Conservation (phyloP, 2,797 vertebrate species). For the Rallus crepitans region DNA sequence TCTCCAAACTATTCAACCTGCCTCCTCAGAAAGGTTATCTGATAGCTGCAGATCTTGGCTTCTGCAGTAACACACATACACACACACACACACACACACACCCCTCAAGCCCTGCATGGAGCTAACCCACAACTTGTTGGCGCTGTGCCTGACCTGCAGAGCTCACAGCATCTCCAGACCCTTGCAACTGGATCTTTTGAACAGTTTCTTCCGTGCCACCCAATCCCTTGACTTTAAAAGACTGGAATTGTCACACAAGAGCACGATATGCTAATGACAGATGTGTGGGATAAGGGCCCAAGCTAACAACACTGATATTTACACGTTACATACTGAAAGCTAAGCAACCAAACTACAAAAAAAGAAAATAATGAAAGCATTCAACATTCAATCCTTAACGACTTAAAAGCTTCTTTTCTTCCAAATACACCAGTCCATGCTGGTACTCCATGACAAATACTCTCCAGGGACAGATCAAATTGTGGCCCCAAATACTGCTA, state of each 20-base stretch:
- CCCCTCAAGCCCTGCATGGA: fast-evolving
- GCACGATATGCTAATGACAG: background rate
- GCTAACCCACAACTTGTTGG: background rate
- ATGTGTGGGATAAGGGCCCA: background rate
- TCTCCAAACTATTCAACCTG: background rate
- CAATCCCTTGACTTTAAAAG: background rate
- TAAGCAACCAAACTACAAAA: background rate
- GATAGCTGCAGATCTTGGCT: background rate
- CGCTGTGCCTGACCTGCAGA: background rate
- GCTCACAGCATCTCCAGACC: background rate
- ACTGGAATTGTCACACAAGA: background rate
- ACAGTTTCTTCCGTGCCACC: background rate
- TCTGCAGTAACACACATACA: background rate
- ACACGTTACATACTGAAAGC: background rate
- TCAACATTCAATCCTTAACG: background rate
- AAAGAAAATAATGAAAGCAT: no score
- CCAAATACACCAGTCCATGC: background rate
- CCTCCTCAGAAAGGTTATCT: background rate
- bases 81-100: background rate
- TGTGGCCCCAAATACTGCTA: background rate
- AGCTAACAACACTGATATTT: background rate
- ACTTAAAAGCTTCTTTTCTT: background rate
- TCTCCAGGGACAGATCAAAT: background rate
- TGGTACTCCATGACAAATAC: background rate
- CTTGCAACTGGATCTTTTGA: background rate